These are phyloP conservation scores for Crambe crambe DNA, from an alignment of 37 sponge, comb jelly and placozoan genomes.

Conservation along the genomic window DNA sequence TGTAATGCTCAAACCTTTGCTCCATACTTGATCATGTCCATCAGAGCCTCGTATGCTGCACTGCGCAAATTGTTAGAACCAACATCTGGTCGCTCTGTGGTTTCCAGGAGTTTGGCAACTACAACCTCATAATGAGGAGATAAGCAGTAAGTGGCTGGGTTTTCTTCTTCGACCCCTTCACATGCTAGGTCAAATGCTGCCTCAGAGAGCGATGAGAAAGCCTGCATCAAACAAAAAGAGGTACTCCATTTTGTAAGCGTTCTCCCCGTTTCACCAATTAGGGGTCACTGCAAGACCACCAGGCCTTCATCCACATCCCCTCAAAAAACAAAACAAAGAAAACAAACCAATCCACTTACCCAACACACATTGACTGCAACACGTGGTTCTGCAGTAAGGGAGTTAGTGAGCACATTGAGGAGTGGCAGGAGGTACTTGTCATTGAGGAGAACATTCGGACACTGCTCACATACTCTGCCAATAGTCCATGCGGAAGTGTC, in stretches of 20 bases:
- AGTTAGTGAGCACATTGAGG: constrained; percentile 61
- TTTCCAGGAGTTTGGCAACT: constrained; percentile 68
- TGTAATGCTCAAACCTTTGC: constrained; percentile 75
- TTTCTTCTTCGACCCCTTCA: constrained; percentile 45
- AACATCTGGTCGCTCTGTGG: constrained; percentile 79
- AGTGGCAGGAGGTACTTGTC: constrained; percentile 57
- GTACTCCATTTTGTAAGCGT: not conserved
- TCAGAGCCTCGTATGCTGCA: constrained; percentile 96
- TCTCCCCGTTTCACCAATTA: not conserved
- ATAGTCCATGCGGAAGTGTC: constrained; percentile 98
- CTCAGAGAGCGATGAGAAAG: constrained; percentile 94
- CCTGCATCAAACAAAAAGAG: constrained; percentile 40
- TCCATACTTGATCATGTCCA: constrained; percentile 94
- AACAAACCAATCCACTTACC: constrained; percentile 54
- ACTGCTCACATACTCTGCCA: constrained; percentile 89
- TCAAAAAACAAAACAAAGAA: not conserved
- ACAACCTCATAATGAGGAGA: constrained; percentile 71
- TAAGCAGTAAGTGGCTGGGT: constrained; percentile 82
- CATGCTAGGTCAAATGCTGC: constrained; percentile 86
- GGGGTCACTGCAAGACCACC: not conserved
- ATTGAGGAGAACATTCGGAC: constrained; percentile 77
- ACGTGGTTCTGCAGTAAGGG: constrained; percentile 83
- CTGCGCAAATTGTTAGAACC: constrained; percentile 66
- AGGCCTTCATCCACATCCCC: too few species aligned
- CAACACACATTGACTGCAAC: constrained; percentile 98